Percentiles rank a stretch among this genome's conserved stretches.
Evolutionary conservation across 1,140 invertebrate species (phyloP).

Genomic region (Neotoxoptera formosana): DNA sequence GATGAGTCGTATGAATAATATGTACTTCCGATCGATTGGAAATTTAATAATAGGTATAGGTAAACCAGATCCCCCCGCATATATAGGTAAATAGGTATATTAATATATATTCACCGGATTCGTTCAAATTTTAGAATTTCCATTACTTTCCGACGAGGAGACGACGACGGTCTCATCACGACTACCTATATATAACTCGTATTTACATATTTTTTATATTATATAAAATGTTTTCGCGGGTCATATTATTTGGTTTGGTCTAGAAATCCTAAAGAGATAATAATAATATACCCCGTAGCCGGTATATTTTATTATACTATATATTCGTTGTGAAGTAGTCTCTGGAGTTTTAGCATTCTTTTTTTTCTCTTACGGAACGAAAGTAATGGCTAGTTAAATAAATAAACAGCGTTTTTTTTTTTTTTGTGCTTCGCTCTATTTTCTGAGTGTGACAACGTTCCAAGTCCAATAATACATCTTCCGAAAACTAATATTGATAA

Average conservation of each 20-base stretch:
- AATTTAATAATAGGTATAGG: not conserved
- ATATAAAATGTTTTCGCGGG: not conserved
- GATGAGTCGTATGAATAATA: not conserved
- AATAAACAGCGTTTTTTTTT: not conserved
- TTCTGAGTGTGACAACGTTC: not conserved
- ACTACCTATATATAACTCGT: not conserved
- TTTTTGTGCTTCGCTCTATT: not conserved
- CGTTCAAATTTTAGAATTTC: constrained; percentile 12
- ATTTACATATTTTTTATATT: not conserved
- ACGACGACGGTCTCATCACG: no score
- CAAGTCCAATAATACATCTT: not conserved
- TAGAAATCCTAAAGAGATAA: not conserved
- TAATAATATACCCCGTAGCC: not conserved
- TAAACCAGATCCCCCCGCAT: not conserved
- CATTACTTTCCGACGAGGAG: not conserved
- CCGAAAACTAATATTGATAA: not conserved
- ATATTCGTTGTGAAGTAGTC: not conserved
- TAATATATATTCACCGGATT: not conserved
- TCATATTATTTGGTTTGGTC: not conserved
- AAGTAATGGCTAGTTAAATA: not conserved
- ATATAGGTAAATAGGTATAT: not conserved
- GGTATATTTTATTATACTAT: not conserved
- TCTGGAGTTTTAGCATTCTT: not conserved
- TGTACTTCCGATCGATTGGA: not conserved
- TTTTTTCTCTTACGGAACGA: not conserved